Evolutionary conservation across 2,113 vertebrate genomes (phyloP).

Genomic region (Halcyon malimbica): DNA sequence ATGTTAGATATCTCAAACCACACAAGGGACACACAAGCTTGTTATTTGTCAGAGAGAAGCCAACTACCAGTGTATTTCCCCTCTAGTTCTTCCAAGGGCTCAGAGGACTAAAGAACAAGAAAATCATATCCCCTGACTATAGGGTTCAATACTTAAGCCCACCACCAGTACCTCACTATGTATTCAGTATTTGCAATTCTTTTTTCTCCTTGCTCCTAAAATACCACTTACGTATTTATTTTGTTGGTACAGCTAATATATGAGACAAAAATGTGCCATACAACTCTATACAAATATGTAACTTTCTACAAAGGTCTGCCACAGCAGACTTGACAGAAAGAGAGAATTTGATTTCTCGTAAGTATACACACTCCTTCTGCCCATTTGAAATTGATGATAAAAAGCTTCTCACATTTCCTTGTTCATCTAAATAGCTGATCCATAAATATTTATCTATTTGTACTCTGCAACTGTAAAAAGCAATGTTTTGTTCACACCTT

Average conservation of each 20-base stretch:
- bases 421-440: background rate
- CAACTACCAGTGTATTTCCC: background rate
- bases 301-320: background rate
- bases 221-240: background rate
- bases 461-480: background rate
- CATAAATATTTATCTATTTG: rapidly evolving
- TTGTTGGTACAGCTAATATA: background rate
- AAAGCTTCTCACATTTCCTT: background rate
- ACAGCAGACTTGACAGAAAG: background rate
- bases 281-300: background rate
- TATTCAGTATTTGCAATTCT: background rate
- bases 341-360: background rate
- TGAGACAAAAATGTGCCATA: background rate
- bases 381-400: background rate
- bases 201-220: background rate
- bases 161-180: background rate
- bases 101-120: background rate
- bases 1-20: background rate
- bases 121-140: background rate
- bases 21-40: rapidly evolving
- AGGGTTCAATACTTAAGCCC: background rate
- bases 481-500: background rate
- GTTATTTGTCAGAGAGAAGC: background rate
- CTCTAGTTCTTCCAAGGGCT: background rate
- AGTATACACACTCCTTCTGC: background rate